Evolutionary conservation across 1,140 invertebrate species (phyloP).

Genomic region (Macrobrachium rosenbergii): DNA sequence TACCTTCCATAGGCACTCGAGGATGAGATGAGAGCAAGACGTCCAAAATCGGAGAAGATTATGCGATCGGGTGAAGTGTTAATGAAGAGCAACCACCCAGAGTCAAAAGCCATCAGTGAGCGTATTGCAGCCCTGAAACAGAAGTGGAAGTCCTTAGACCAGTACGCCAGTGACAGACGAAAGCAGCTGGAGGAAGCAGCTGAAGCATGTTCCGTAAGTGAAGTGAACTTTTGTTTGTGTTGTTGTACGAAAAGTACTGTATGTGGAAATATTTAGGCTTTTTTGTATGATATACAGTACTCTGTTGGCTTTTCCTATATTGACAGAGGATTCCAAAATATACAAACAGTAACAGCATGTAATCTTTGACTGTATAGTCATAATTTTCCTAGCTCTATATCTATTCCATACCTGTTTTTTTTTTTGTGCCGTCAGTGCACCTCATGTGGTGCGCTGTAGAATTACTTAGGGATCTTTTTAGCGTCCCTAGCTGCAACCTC

Average conservation of each 20-base stretch:
- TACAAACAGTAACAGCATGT: no score
- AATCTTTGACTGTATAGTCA: no score
- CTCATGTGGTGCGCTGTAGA: no score
- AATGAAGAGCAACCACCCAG: slow-evolving; percentile 82
- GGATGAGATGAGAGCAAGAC: slow-evolving; percentile 91
- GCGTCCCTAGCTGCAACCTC: no score
- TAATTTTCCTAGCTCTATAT: no score
- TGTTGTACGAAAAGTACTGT: no score
- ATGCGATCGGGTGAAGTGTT: slow-evolving; percentile 81
- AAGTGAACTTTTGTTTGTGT: no score
- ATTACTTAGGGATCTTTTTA: no score
- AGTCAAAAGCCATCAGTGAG: slow-evolving; percentile 82
- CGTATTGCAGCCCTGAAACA: slow-evolving; percentile 55
- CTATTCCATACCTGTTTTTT: no score
- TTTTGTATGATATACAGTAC: background rate
- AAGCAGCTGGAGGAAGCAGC: slow-evolving; percentile 93
- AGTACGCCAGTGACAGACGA: slow-evolving; percentile 84
- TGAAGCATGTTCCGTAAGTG: slow-evolving; percentile 86
- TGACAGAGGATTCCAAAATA: background rate
- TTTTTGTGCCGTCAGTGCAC: no score
- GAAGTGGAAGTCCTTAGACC: slow-evolving; percentile 76
- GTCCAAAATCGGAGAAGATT: slow-evolving; percentile 84
- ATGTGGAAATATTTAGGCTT: background rate
- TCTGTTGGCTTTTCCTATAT: background rate
- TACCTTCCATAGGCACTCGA: slow-evolving; percentile 76